Conservation (phyloP, 2,113 vertebrate genomes). For the Corydoras maculifer region DNA sequence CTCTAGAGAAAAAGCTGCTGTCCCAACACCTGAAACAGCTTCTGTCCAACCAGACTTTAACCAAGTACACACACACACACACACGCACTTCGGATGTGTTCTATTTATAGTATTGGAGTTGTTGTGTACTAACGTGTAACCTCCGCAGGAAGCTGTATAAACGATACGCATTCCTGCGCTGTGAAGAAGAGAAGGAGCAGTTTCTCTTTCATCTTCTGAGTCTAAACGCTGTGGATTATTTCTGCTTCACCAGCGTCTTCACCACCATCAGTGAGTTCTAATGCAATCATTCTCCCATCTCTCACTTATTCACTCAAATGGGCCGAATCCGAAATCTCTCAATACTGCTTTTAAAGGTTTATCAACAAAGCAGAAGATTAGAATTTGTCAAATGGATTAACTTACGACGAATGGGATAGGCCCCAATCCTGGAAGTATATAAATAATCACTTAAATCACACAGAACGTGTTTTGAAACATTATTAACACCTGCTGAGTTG, state of each 20-base stretch:
- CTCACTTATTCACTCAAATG: no score
- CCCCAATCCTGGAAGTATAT: no score
- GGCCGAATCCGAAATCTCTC: no score
- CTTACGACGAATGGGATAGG: no score
- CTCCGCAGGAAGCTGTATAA: conserved; percentile 87
- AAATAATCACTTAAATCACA: no score
- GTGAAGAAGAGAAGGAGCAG: conserved; percentile 94
- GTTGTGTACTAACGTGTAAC: neutral
- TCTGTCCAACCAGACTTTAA: conserved; percentile 75
- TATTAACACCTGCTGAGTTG: no score
- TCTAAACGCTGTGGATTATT: conserved; percentile 95
- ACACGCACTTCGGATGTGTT: neutral
- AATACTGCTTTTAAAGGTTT: no score
- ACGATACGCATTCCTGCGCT: conserved; percentile 89
- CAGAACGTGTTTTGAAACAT: no score
- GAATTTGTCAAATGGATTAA: no score
- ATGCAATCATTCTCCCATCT: neutral
- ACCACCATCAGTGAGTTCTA: conserved; percentile 79
- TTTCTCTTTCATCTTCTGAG: conserved; percentile 94
- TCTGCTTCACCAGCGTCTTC: conserved; percentile 95
- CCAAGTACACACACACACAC: conserved; percentile 64
- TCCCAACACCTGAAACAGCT: conserved; percentile 95
- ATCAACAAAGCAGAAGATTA: no score
- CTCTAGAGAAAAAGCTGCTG: conserved; percentile 91
- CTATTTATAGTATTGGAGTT: neutral